Base-by-base conservation (phyloP, 2,113 vertebrate species). In the Oreochromis aureus region DNA sequence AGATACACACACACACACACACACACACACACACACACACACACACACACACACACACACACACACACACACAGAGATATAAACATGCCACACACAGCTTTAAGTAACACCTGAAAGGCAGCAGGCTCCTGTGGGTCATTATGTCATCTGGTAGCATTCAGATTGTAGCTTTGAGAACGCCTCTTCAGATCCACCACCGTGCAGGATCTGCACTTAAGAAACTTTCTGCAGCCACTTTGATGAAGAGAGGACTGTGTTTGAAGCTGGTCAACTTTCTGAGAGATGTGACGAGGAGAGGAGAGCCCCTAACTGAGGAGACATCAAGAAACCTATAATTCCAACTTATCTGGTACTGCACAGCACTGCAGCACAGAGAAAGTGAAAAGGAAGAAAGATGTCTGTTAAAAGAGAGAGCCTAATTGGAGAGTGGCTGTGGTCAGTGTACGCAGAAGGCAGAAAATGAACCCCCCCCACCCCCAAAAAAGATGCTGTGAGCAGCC, bases 31-130 rank as follows among this genome's bases (percentile, higher is more conserved):
- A 27, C 27, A 9, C 13, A 27, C 22, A 27, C 12, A 71, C 46
- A 79, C 16, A 46, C 27, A 59, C n/a, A 12, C 5, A 24, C 10
- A 10, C 8, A 11, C 39, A 36, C 10, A 24, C n/a, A 24, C n/a
- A 27, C 27, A 7, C 32, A 36, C 30, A 54, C 22, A 79, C 56
- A 82, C 19, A 32, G 15, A 41, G 24, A 39, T 13, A 54, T 24
- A 81, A 58, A 69, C 69, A 85, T 22, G 24, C 61, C 66, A 61
- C 88, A 86, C 81, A 79, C 32, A 46, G 73, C 80, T 46, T 69
- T 85, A 94, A 85, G 93, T 91, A 94, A 91, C 90, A 93, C 89
- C 93, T 92, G 80, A 92, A 82, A 92, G 82, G 86, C 84, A 88
- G 81, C 82, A n/a, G 46, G 10, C 73, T 78, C 10, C 46, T 78